These are phyloP conservation scores for Siphlonurus alternatus DNA, from an alignment of 2,888 invertebrate genomes.

Conservation along the genomic window DNA sequence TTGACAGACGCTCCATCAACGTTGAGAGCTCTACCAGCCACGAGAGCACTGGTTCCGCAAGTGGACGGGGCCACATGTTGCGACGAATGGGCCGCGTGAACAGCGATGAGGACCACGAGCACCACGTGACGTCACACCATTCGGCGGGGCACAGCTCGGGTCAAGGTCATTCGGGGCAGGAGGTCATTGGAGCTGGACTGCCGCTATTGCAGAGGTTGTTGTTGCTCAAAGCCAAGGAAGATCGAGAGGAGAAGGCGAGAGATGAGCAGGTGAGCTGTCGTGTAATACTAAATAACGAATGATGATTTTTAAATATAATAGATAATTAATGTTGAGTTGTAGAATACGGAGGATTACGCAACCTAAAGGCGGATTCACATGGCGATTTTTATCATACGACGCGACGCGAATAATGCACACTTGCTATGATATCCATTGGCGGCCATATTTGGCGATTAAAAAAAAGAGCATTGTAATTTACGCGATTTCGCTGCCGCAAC, in stretches of 20 bases:
- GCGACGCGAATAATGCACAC: too few species aligned
- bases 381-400: too few species aligned
- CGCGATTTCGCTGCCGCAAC: too few species aligned
- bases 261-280: slow-evolving; percentile 8
- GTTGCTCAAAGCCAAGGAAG: slow-evolving; percentile 40
- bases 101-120: slow-evolving; percentile 28
- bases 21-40: slow-evolving; percentile 6
- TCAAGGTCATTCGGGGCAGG: slow-evolving; percentile 29
- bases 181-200: slow-evolving; percentile 45
- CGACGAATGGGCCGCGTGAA: slow-evolving; percentile 58
- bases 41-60: neutral
- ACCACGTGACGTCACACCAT: slow-evolving; percentile 10
- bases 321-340: neutral
- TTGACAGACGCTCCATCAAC: neutral
- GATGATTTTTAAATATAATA: slow-evolving; percentile 9
- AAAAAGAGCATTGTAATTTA: too few species aligned
- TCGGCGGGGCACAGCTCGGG: neutral
- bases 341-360: slow-evolving; percentile 11
- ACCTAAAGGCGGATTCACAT: too few species aligned
- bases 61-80: slow-evolving; percentile 36
- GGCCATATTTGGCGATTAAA: too few species aligned
- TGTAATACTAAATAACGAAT: slow-evolving; percentile 16
- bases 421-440: too few species aligned
- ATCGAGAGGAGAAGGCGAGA: slow-evolving; percentile 36
- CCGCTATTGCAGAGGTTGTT: slow-evolving; percentile 58